Conservation (phyloP, 2,797 vertebrate genomes). For the Coregonus ussuriensis region DNA sequence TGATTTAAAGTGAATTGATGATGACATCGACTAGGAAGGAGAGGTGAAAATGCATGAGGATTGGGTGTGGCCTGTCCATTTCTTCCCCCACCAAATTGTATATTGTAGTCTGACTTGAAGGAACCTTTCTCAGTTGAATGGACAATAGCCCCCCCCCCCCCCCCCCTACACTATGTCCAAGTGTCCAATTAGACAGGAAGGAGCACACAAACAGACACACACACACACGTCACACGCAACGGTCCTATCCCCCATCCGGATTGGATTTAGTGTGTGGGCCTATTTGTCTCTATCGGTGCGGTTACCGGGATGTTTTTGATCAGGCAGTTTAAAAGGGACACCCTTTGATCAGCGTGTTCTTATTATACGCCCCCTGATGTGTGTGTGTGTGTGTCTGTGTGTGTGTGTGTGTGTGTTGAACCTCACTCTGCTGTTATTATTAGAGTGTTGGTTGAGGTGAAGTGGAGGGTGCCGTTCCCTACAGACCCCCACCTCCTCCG, state of each 20-base stretch:
- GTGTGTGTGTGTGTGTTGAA: slow-evolving; percentile 16
- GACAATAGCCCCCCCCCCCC: too few species aligned
- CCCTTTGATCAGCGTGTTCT: slow-evolving; percentile 37
- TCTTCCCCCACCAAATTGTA: not conserved
- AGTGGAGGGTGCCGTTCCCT: not conserved
- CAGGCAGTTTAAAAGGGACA: slow-evolving; percentile 32
- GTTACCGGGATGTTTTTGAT: slow-evolving; percentile 32
- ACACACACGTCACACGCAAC: slow-evolving; percentile 7
- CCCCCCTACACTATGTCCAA: too few species aligned
- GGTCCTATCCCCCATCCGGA: not conserved
- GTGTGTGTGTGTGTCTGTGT: too few species aligned
- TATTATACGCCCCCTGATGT: slow-evolving; percentile 15
- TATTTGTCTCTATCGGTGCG: slow-evolving; percentile 31
- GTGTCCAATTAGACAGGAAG: too few species aligned
- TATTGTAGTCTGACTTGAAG: not conserved
- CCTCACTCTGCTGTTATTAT: slow-evolving; percentile 4
- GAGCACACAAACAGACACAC: slow-evolving; percentile 22
- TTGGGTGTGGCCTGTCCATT: not conserved
- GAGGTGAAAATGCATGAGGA: not conserved
- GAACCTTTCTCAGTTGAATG: too few species aligned
- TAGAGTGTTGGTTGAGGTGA: slow-evolving; percentile 10
- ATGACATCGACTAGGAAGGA: not conserved
- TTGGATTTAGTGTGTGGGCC: slow-evolving; percentile 13
- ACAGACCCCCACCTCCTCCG: slow-evolving; percentile 4
- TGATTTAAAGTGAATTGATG: slow-evolving; percentile 9